Conservation (phyloP, 1,140 invertebrate genomes). For the Drosophila nannoptera region DNA sequence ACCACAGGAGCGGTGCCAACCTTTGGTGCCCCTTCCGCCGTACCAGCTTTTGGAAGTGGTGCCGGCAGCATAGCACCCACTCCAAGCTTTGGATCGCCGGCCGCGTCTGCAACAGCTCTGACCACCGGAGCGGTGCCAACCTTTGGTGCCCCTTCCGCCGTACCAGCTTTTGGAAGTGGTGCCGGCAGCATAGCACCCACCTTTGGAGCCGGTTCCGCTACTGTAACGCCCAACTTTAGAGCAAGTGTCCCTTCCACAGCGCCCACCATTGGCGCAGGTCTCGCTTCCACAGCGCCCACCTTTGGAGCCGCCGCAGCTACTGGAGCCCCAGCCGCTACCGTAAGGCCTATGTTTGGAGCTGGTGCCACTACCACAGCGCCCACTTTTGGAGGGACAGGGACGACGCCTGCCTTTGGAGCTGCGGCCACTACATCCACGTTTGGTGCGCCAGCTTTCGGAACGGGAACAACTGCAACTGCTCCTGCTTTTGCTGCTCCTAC, state of each 20-base stretch:
- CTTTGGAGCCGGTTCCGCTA: conserved; percentile 20
- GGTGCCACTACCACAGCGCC: conserved; percentile 9
- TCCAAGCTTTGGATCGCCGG: conserved; percentile 44
- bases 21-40: too few relatives aligned
- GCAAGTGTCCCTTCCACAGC: conserved; percentile 13
- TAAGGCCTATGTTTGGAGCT: conserved; percentile 38
- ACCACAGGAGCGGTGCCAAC: not conserved
- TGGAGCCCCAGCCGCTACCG: conserved; percentile 22
- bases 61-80: too few relatives aligned
- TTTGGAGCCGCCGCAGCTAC: conserved; percentile 31
- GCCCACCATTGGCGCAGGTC: conserved; percentile 10
- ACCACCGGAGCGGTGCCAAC: not conserved
- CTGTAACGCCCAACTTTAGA: conserved; percentile 30
- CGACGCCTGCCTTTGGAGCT: conserved; percentile 22
- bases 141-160: conserved; percentile 24
- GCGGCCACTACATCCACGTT: conserved; percentile 25
- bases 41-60: conserved; percentile 50
- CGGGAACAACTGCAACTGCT: too few relatives aligned
- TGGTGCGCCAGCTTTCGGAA: not conserved
- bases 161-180: conserved; percentile 29
- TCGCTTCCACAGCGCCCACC: conserved; percentile 19
- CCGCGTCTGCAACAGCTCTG: conserved; percentile 14
- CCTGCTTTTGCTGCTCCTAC: too few relatives aligned
- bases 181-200: conserved; percentile 21
- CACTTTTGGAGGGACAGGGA: not conserved